Evolutionary conservation across 1,140 invertebrate species (phyloP).

Genomic region (Drosophila pectinifera): DNA sequence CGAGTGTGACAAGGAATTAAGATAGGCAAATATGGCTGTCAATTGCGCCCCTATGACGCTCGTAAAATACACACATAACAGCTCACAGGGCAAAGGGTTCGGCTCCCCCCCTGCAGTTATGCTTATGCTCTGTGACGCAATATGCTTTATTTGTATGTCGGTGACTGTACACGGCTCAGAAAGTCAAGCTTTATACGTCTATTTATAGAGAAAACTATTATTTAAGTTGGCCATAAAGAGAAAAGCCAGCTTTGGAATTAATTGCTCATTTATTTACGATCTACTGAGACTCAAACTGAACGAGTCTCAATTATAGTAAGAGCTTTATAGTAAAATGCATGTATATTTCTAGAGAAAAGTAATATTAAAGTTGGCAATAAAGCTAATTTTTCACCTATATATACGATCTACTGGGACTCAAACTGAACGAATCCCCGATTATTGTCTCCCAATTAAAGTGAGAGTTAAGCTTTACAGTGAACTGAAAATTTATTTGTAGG

Average conservation of each 20-base stretch:
- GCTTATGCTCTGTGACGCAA: conserved; percentile 27
- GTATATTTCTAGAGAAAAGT: too few relatives aligned
- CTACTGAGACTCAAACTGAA: too few relatives aligned
- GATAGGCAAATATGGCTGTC: conserved; percentile 73
- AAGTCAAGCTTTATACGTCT: neutral
- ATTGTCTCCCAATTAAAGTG: too few relatives aligned
- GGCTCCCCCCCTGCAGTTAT: conserved; percentile 28
- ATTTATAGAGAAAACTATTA: neutral
- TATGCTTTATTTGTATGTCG: conserved; percentile 25
- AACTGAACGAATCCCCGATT: too few relatives aligned
- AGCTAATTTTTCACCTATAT: too few relatives aligned
- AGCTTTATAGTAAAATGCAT: too few relatives aligned
- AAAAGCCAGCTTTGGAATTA: neutral
- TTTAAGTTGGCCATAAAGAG: neutral
- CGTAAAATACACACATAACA: conserved; percentile 58
- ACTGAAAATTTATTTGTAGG: too few relatives aligned
- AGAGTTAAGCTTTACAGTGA: too few relatives aligned
- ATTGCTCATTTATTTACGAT: neutral
- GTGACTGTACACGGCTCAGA: neutral
- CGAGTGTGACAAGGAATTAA: conserved; percentile 77
- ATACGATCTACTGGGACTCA: too few relatives aligned
- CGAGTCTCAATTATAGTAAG: too few relatives aligned
- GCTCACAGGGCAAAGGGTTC: conserved; percentile 20
- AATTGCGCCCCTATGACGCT: conserved; percentile 64
- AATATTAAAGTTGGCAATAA: too few relatives aligned